These are phyloP conservation scores for Cephus rjabovi DNA, from an alignment of 2,888 invertebrate species.

Conservation along the genomic window DNA sequence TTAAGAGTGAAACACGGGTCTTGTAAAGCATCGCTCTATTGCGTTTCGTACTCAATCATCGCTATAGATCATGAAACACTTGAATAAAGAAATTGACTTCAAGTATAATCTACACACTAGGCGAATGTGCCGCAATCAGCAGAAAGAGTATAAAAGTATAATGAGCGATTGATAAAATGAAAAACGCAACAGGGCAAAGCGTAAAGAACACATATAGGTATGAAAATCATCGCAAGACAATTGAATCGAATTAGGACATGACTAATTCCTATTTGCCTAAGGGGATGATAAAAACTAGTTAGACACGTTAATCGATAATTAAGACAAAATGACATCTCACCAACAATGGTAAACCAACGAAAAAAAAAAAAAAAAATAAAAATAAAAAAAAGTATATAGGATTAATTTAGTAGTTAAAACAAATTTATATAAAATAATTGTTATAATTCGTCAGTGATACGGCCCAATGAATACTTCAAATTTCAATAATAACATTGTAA, in stretches of 20 bases:
- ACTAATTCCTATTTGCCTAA: slow-evolving; percentile 56
- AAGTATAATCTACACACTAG: not conserved
- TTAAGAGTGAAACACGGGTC: not conserved
- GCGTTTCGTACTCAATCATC: not conserved
- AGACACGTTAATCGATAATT: slow-evolving; percentile 54
- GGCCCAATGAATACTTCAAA: slow-evolving; percentile 20
- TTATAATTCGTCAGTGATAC: slow-evolving; percentile 34
- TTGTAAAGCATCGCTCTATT: slow-evolving; percentile 6
- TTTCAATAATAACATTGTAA: not conserved
- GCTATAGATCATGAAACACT: not conserved
- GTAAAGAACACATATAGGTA: slow-evolving; percentile 42
- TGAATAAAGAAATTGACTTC: not conserved
- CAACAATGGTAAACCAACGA: slow-evolving; percentile 48
- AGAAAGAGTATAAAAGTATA: not conserved
- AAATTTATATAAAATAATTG: slow-evolving; percentile 44
- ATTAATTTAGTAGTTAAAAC: slow-evolving; percentile 48
- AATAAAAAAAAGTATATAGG: slow-evolving; percentile 34
- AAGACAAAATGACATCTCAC: slow-evolving; percentile 57
- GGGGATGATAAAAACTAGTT: slow-evolving; percentile 56
- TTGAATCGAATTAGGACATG: slow-evolving; percentile 52
- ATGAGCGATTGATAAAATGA: not conserved
- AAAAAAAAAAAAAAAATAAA: slow-evolving; percentile 20
- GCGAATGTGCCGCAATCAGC: not conserved
- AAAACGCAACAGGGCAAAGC: slow-evolving; percentile 3
- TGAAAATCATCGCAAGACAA: slow-evolving; percentile 58